Evolutionary conservation across 2,888 invertebrate species (phyloP).

Genomic region (Eucriotettix oculatus): DNA sequence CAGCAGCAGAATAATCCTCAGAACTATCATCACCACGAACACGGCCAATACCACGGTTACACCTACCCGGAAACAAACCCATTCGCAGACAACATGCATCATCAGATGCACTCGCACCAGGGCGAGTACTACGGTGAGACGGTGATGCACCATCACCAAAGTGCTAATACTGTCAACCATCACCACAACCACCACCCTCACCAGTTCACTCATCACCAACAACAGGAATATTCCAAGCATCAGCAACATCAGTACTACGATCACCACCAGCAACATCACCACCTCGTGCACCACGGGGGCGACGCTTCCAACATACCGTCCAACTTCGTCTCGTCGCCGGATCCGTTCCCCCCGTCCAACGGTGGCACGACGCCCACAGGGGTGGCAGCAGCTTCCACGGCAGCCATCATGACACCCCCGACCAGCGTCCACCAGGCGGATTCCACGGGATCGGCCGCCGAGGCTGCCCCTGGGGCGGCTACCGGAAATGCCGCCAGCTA

Average conservation of each 20-base stretch:
- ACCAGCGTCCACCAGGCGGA: constrained; percentile 23
- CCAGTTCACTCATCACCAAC: constrained; percentile 18
- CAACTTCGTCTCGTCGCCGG: constrained; percentile 27
- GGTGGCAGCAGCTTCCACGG: constrained; percentile 24
- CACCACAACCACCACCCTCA: constrained; percentile 22
- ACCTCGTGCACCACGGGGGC: constrained; percentile 20
- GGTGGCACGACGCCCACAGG: constrained; percentile 16
- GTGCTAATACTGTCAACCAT: constrained; percentile 4
- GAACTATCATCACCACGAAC: not conserved
- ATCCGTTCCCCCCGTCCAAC: constrained; percentile 23
- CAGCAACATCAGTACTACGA: constrained; percentile 23
- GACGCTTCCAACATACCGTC: constrained; percentile 33
- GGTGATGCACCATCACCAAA: not conserved
- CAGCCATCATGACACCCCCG: constrained; percentile 42
- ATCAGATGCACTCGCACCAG: constrained; percentile 11
- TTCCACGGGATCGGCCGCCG: not conserved
- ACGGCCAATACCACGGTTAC: not conserved
- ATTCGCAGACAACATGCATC: constrained; percentile 6
- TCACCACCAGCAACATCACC: constrained; percentile 25
- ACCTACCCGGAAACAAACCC: constrained; percentile 26
- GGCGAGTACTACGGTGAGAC: constrained; percentile 18
- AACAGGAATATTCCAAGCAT: constrained; percentile 32
- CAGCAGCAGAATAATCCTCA: constrained; percentile 18
- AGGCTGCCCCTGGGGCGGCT: not conserved
- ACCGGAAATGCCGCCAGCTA: not conserved